Evolutionary conservation across 2,888 invertebrate genomes (phyloP), one percentile per base, ranked within the genome.

Genomic region (Amphimallon solstitiale): DNA sequence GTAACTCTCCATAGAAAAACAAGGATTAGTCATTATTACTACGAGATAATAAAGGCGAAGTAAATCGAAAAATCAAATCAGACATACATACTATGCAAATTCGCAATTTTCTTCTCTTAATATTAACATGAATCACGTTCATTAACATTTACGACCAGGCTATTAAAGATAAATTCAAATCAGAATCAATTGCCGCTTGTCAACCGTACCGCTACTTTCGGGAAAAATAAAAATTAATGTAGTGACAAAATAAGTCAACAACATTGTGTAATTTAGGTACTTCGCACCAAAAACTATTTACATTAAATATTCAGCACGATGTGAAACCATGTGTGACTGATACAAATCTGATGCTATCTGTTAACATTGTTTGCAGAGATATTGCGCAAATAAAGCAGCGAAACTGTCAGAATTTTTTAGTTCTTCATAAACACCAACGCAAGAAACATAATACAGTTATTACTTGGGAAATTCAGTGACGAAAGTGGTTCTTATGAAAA

Each of bases 271-370:
- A n/a, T n/a, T n/a, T n/a, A n/a, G n/a, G 14, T 14, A 43, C 17
- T 12, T 7, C 43, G 43, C 17, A 12, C 14, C 6, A 12, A 2
- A 29, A 29, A 29, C 6, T 1, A 29, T 46, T n/a, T n/a, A n/a
- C 46, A 46, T 46, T 46, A 46, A n/a, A 46, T 46, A 46, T 46
- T 46, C 46, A 17, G n/a, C 46, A n/a, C 46, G 9, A 46, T 46
- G 21, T 46, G 21, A 46, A 3, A 46, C 19, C 21, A 21, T 46
- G 46, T 46, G 46, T 21, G 21, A 2, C 3, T 19, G 46, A 46
- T 46, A 21, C 46, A 46, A 46, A 46, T 46, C 19, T 4, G 45
- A 45, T 45, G 1, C 14, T 15, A 19, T 45, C 19, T 46, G 46
- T 9, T 17, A 19, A 46, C 21, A 19, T 17, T 46, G 19, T 19